Base-by-base conservation (phyloP, 2,113 vertebrate genomes). In the Apistogramma diplotaenia region DNA sequence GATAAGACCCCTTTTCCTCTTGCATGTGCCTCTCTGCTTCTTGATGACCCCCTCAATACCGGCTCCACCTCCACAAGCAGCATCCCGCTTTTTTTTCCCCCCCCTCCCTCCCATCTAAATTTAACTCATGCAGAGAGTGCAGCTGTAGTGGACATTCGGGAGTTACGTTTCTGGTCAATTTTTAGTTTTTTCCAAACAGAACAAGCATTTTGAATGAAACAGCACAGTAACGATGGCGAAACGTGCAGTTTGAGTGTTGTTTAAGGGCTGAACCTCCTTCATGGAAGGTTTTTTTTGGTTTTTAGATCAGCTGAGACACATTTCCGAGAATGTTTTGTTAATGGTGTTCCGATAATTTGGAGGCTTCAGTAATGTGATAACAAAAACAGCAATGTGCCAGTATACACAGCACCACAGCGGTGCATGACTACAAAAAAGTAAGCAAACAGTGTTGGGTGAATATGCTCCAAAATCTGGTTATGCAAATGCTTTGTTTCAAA, bases 1-100 rank as follows among this genome's bases (percentile, higher is more conserved):
- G 88, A 88, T 85, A 91, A 87, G 85, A 83, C 89, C 71, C 61
- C 85, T 83, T 87, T 90, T 74, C 85, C 78, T 86, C 90, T 92
- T 87, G 89, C 78, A 84, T 87, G 78, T 84, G 77, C 81, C 86
- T 86, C 86, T 89, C 86, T 89, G 80, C 56, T 87, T 91, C 90
- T 90, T 82, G 77, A 92, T 80, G 78, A 57, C 60, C 78, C 31
- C 81, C 73, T 77, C 79, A 77, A 76, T 65, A 51, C 78, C 5
- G 0, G 23, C 80, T 83, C 78, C 79, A 61, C 82, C 71, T 67
- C 58, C 25, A n/a, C 74, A 61, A 37, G 56, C 62, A 43, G 53
- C 4, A 29, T 25, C 29, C 46, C 21, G 46, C 40, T 59, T 77
- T n/a, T 46, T 76, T 67, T 65, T 43, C 13, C 4, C 43, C 40